These are phyloP conservation scores for Phyllotis vaccarum DNA, from an alignment of 2,797 vertebrate genomes.

Conservation along the genomic window DNA sequence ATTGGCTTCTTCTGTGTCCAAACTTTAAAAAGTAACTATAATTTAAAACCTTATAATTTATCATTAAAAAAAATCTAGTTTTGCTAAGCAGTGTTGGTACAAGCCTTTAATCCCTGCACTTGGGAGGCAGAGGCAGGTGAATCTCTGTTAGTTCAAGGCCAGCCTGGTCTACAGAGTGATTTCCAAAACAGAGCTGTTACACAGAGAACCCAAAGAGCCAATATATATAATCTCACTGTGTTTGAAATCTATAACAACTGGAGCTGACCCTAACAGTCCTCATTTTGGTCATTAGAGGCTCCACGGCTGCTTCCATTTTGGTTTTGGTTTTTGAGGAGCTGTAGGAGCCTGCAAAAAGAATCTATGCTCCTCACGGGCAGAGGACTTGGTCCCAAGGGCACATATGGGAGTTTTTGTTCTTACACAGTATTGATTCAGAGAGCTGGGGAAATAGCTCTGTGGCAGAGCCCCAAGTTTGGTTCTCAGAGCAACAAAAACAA, in stretches of 20 bases:
- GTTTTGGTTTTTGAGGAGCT: background rate
- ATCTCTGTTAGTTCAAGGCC: too few relatives aligned
- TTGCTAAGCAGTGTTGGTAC: background rate
- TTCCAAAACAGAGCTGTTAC: too few relatives aligned
- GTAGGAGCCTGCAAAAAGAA: background rate
- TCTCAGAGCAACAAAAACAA: background rate
- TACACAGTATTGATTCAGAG: conserved; percentile 1
- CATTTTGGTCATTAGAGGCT: background rate
- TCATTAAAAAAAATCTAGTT: background rate
- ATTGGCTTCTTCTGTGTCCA: background rate
- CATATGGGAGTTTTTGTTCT: background rate
- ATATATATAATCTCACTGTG: conserved; percentile 8
- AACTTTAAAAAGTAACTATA: conserved; percentile 8
- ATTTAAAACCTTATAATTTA: conserved; percentile 15
- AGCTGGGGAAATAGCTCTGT: background rate
- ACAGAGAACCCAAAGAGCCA: background rate
- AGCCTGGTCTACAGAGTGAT: too few relatives aligned
- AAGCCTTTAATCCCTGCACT: background rate
- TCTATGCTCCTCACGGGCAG: background rate
- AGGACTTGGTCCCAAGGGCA: background rate
- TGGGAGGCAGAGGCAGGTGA: too few relatives aligned
- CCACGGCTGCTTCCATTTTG: background rate
- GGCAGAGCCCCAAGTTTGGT: background rate
- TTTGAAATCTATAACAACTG: background rate
- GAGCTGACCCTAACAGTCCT: background rate